Base-by-base conservation (phyloP, 1,140 invertebrate species). In the Myzus persicae region DNA sequence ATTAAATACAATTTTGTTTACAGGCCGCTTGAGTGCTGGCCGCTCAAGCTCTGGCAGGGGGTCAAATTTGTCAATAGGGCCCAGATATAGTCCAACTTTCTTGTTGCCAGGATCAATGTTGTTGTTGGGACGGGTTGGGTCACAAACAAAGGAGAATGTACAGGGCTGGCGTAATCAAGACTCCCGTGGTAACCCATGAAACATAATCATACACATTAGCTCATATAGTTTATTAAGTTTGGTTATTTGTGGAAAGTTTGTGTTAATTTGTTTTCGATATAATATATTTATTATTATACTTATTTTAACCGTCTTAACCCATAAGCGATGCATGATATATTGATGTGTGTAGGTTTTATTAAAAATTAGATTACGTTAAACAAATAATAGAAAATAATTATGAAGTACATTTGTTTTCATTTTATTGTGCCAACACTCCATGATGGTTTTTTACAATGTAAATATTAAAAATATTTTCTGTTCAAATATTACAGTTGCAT, bases 141-240 rank as follows among this genome's bases (percentile, higher is more conserved):
- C 67, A 40, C 90, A 82, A 48, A 92, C 90, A 82, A 92, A 76
- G 22, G 44, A 92, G 6, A 92, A 81, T 38, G 2, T 31, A 82
- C 90, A 92, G 36, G 67, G 67, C 18, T 22, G 67, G 67, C 22
- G 44, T n/a, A 76, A 44, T n/a, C 90, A 38, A 26, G 90, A 92
- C 24, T 92, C 76, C 5, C 82, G 48, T 82, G 90, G 67, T 92
- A 92, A 82, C 59, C 59, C 4, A 76, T 91, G 67, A 94, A 40
- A 9, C 36, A 36, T 38, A 40, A 8, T 40, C 8, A 84, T 40
- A 84, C n/a, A 40, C 40, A n/a, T 3, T n/a, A 18, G 4, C 59
- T 18, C 1, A 38, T 22, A 82, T 22, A n/a, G n/a, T 81, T 82
- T 51, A 22, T 51, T 51, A 24, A 51, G 31, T 84, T 42, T 5